phyloP scores from a whole-genome alignment of 2,888 invertebrate species.

The Conistra vaccinii region DNA sequence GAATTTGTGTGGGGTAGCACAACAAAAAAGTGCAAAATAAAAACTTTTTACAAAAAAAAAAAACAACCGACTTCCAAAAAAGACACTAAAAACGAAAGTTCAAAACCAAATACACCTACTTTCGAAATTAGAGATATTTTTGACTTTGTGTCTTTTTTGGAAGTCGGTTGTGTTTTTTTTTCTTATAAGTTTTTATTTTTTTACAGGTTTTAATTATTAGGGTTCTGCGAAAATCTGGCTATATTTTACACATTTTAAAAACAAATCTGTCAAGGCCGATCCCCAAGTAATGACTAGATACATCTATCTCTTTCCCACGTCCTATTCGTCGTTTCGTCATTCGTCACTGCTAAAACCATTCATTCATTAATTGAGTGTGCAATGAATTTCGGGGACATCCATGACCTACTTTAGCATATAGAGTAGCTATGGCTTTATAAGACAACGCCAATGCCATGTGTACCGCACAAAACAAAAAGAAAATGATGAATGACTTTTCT shows the following conservation, averaged over 20 bases:
- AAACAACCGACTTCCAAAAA: no score
- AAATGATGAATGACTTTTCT: slow-evolving; percentile 13
- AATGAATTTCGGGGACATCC: slow-evolving; percentile 77
- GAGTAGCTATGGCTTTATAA: slow-evolving; percentile 62
- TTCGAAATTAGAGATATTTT: no score
- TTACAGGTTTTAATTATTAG: neutral
- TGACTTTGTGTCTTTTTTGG: no score
- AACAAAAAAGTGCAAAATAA: no score
- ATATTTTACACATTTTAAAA: slow-evolving; percentile 5
- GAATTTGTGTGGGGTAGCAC: no score
- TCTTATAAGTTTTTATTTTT: no score
- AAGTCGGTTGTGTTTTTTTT: no score
- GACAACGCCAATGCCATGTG: slow-evolving; percentile 36
- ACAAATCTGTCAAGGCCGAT: slow-evolving; percentile 39
- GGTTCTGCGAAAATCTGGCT: neutral
- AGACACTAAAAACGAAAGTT: no score
- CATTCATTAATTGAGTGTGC: slow-evolving; percentile 75
- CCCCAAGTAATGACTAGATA: slow-evolving; percentile 24
- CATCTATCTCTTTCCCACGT: slow-evolving; percentile 54
- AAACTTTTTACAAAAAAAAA: no score
- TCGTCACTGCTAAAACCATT: slow-evolving; percentile 69
- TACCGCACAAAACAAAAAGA: slow-evolving; percentile 35
- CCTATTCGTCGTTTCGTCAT: slow-evolving; percentile 51
- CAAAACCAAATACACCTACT: no score
- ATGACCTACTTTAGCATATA: slow-evolving; percentile 73